Base-by-base conservation (phyloP, 2,113 vertebrate genomes). In the Echinops telfairi region DNA sequence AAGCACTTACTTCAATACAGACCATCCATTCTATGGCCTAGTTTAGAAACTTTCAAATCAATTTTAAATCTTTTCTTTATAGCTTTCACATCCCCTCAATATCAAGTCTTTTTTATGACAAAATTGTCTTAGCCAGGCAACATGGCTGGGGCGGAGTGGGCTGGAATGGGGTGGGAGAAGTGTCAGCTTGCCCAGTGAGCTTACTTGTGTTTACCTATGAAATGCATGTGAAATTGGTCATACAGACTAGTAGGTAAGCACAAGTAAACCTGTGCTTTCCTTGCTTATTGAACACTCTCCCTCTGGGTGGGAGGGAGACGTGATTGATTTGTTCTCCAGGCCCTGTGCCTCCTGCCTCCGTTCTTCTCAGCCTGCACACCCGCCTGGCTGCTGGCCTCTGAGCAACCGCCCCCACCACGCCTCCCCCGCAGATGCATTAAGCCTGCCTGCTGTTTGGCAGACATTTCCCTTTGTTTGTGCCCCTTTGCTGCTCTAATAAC, bases 41-140 rank as follows among this genome's bases (percentile, higher is more conserved):
- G 86, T 94, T 98, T 92, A 97, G 95, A 94, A 97, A 96, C 92
- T 96, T 97, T 92, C 90, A 94, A 97, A 96, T 97, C 83, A 96
- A 71, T 97, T 95, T 87, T 73, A 96, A 96, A 88, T 89, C 33
- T 97, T 95, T 97, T 94, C 76, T 96, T 96, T 92, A 80, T 36
- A 92, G 78, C 29, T 90, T 95, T 96, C 93, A n/a, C 73, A 95
- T 82, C 70, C 62, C 92, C 90, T 97, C 68, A 83, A 19, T 91
- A 58, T 96, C 43, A 70, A 88, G 27, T 4, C 25, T 84, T 93
- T 66, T 83, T 82, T 80, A 43, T 85, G 92, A 86, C 93, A 91
- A 95, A 60, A 77, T 96, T 92, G 31, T 71, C 14, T 79, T 17
- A 85, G 23, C 1, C 9, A 83, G 70, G 84, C 83, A 85, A 43